Conservation (phyloP, 37 sponge, comb jelly and placozoan species). For the Eunapius fragilis region DNA sequence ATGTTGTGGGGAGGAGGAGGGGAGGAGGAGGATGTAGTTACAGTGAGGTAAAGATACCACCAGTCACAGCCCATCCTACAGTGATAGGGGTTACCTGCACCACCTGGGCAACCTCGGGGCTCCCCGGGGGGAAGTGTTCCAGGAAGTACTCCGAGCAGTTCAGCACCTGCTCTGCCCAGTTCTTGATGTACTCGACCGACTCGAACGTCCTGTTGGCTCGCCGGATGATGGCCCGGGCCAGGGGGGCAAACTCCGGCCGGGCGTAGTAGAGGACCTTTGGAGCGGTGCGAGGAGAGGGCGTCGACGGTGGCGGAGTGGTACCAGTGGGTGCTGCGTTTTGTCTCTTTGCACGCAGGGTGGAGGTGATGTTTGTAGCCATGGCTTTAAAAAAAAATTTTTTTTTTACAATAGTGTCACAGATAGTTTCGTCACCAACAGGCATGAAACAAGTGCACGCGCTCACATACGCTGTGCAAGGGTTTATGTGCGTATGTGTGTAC, state of each 20-base stretch:
- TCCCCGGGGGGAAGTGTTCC: constrained; percentile 30
- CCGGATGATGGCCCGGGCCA: constrained; percentile 44
- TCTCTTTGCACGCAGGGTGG: neutral
- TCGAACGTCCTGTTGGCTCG: constrained; percentile 68
- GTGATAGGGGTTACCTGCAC: constrained; percentile 8
- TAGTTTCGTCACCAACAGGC: neutral
- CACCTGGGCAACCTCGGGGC: neutral
- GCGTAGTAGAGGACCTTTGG: constrained; percentile 79
- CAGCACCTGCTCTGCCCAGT: constrained; percentile 14
- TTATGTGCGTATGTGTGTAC: no score
- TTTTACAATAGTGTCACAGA: neutral
- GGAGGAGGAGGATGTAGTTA: neutral
- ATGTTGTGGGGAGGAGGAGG: neutral
- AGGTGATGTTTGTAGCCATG: neutral
- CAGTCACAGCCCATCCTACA: no score
- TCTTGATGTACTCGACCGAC: constrained; percentile 14
- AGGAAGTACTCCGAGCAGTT: constrained; percentile 56
- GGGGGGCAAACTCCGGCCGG: neutral
- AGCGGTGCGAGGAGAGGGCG: constrained; percentile 1
- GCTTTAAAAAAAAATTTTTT: neutral
- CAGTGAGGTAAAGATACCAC: neutral
- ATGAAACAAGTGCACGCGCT: neutral
- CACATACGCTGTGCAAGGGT: neutral
- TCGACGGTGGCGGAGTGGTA: neutral
- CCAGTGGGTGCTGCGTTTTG: neutral